These are phyloP conservation scores for Leptopilina boulardi DNA, from an alignment of 1,140 invertebrate species.

Conservation along the genomic window DNA sequence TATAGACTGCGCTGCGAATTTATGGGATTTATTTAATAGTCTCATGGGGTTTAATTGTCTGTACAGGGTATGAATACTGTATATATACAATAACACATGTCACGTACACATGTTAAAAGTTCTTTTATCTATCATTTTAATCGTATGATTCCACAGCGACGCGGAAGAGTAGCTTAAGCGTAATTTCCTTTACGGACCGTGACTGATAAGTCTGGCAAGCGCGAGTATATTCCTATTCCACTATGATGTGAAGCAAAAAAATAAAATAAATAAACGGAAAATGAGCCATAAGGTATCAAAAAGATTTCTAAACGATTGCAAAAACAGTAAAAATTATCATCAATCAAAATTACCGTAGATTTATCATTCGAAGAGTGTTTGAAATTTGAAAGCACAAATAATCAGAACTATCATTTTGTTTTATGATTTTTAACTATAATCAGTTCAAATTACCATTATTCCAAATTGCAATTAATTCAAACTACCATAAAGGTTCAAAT, in stretches of 20 bases:
- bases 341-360: too few species aligned
- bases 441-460: too few species aligned
- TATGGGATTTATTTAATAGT: background rate
- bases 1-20: background rate
- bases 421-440: too few species aligned
- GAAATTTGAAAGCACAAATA: too few species aligned
- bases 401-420: too few species aligned
- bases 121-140: background rate
- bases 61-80: too few species aligned
- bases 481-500: too few species aligned
- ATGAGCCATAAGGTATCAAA: background rate
- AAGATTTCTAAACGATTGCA: background rate
- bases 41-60: too few species aligned
- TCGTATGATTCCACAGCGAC: constrained; percentile 9
- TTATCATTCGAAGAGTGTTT: too few species aligned
- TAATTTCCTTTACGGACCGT: constrained; percentile 9
- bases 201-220: constrained; percentile 16
- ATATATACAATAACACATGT: background rate
- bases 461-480: too few species aligned
- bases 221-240: background rate
- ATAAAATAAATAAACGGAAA: background rate
- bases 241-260: background rate
- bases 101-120: background rate
- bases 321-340: background rate
- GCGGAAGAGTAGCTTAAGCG: constrained; percentile 15